Evolutionary conservation across 2,888 invertebrate species (phyloP).

Genomic region (Drosophila picticornis): DNA sequence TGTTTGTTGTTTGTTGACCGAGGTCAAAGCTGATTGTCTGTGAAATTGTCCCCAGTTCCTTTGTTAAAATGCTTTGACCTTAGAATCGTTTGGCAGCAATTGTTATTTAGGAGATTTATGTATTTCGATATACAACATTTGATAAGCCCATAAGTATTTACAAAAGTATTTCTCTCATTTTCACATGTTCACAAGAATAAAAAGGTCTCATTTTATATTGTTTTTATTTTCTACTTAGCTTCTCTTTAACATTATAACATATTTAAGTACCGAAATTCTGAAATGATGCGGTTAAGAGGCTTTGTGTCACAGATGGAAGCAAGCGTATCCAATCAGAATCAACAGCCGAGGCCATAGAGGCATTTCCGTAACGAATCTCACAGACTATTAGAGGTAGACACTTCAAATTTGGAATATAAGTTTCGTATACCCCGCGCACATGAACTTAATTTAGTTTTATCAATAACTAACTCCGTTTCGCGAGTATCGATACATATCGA

Average conservation of each 20-base stretch:
- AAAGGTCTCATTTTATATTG: background rate
- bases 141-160: background rate
- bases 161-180: background rate
- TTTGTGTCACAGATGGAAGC: no score
- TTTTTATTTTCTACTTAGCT: background rate
- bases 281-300: no score
- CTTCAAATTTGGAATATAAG: background rate
- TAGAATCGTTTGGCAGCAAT: background rate
- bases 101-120: background rate
- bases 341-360: background rate
- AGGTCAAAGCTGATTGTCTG: conserved; percentile 58
- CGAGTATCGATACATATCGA: background rate
- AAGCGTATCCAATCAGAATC: no score
- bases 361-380: background rate
- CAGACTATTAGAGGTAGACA: background rate
- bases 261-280: no score
- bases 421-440: background rate
- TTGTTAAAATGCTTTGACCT: background rate
- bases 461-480: background rate
- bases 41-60: conserved; percentile 35
- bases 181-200: background rate
- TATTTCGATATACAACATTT: background rate
- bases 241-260: background rate
- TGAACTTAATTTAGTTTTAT: background rate
- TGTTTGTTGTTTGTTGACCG: conserved; percentile 22